These are phyloP conservation scores for Anthopleura xanthogrammica DNA, from an alignment of 92 coral and sea anemone genomes.

Conservation along the genomic window DNA sequence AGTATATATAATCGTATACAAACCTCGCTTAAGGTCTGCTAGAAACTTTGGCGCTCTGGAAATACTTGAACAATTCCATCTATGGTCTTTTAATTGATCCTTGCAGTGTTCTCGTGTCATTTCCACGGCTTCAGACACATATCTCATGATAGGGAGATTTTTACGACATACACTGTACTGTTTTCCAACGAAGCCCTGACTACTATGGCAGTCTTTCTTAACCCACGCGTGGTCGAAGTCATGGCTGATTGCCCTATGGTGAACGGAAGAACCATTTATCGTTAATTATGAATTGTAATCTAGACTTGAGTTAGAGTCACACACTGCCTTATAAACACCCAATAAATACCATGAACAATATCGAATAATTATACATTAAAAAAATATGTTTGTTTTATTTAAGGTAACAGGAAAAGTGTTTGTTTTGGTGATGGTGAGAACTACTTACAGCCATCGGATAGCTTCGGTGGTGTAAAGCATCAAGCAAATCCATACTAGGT, in stretches of 20 bases:
- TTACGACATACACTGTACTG: constrained; percentile 74
- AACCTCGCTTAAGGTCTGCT: constrained; percentile 76
- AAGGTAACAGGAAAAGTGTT: not conserved
- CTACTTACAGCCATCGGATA: constrained; percentile 37
- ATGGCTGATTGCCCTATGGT: constrained; percentile 25
- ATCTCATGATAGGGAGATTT: constrained; percentile 66
- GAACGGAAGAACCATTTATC: constrained; percentile 6
- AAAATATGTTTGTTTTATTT: not conserved
- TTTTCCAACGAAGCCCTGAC: constrained; percentile 56
- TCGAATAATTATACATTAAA: not conserved
- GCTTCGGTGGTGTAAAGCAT: constrained; percentile 6
- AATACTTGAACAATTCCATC: constrained; percentile 89
- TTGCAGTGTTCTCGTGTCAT: constrained; percentile 66
- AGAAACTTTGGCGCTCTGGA: constrained; percentile 58
- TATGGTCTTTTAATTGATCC: constrained; percentile 47
- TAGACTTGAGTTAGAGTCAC: not conserved
- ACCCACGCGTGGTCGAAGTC: constrained; percentile 56
- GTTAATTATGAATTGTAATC: constrained; percentile 2
- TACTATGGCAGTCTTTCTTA: constrained; percentile 54
- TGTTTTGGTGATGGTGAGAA: not conserved
- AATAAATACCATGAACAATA: not conserved
- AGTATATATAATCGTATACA: constrained; percentile 21
- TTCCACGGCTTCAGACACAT: constrained; percentile 82
- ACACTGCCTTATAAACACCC: not conserved
- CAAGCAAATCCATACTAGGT: constrained; percentile 2